Evolutionary conservation across 2,797 vertebrate species (phyloP), one percentile per base, ranked within the genome.

Genomic region (Falco concolor): DNA sequence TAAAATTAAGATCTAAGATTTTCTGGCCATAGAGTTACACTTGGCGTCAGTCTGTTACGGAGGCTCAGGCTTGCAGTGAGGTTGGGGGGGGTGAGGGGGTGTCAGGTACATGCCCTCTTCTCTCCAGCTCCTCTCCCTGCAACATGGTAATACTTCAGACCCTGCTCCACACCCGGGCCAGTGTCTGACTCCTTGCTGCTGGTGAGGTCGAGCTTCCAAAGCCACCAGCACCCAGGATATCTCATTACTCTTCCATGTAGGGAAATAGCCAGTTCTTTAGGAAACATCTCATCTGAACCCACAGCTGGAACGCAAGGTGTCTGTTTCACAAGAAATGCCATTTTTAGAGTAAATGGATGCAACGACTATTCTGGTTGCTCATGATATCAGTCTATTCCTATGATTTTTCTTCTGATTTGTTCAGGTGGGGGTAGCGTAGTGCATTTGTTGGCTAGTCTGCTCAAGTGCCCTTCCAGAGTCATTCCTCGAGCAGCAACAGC

Each of bases 1-100:
- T 36, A 91, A 87, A 91, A 89, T 93, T 80, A 78, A 89, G 89
- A 89, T 89, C 92, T 92, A 53, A 93, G 91, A 42, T 83, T 74
- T 87, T 84, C 60, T 80, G 63, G 68, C 81, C 0, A 0, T 50
- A 20, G 87, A 87, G 89, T 60, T 79, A 2, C 7, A 1, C 28
- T 47, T 0, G 0, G 88, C 82, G 70, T 63, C 78, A n/a, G 1
- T 63, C 75, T n/a, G 74, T 76, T 64, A 20, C 0, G 9, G 74
- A 70, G 67, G 18, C 16, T 13, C 2, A 3, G 81, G 15, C 78
- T 61, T 20, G 52, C 13, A 57, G 63, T 0, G 5, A 68, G 45
- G 64, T 81, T 5, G 1, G 14, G 63, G 42, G 8, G 45, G 3
- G 44, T 18, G 45, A 2, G 20, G 40, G 20, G 40, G n/a, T 28